Conservation (phyloP, 2,888 invertebrate genomes). For the Liposcelis brunnea region DNA sequence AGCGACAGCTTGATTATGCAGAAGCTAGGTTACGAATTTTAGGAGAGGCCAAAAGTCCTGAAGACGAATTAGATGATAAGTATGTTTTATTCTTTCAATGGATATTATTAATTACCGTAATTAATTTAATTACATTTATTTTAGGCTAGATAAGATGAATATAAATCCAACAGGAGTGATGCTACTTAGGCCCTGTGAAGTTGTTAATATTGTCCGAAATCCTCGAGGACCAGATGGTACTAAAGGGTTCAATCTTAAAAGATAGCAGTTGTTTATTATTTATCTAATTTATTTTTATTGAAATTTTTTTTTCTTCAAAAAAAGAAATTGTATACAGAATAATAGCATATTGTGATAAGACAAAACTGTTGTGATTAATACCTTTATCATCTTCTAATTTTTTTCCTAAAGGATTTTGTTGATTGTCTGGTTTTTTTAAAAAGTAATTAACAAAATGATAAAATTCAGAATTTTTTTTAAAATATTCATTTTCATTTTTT, state of each 20-base stretch:
- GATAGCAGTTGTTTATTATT: conserved; percentile 32
- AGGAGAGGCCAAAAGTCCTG: conserved; percentile 67
- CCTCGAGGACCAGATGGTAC: conserved; percentile 69
- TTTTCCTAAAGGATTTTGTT: too few relatives aligned
- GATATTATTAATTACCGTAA: not conserved
- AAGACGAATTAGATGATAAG: conserved; percentile 50
- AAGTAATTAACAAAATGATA: too few relatives aligned
- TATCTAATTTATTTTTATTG: not conserved
- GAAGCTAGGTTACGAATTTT: conserved; percentile 79
- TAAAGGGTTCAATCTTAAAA: conserved; percentile 45
- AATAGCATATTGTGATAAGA: too few relatives aligned
- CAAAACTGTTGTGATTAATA: too few relatives aligned
- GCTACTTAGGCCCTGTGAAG: conserved; percentile 22
- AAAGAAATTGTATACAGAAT: too few relatives aligned
- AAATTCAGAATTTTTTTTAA: too few relatives aligned
- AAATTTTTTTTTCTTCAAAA: too few relatives aligned
- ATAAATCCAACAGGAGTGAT: conserved; percentile 21
- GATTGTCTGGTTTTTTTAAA: too few relatives aligned
- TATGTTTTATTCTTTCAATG: conserved; percentile 22
- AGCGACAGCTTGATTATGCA: conserved; percentile 87
- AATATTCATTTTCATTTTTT: too few relatives aligned
- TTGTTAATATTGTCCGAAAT: conserved; percentile 43
- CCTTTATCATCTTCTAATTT: too few relatives aligned
- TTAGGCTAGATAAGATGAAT: conserved; percentile 16
- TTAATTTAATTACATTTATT: not conserved